Evolutionary conservation across 2,888 invertebrate genomes (phyloP).

Genomic region (Conus canariensis): DNA sequence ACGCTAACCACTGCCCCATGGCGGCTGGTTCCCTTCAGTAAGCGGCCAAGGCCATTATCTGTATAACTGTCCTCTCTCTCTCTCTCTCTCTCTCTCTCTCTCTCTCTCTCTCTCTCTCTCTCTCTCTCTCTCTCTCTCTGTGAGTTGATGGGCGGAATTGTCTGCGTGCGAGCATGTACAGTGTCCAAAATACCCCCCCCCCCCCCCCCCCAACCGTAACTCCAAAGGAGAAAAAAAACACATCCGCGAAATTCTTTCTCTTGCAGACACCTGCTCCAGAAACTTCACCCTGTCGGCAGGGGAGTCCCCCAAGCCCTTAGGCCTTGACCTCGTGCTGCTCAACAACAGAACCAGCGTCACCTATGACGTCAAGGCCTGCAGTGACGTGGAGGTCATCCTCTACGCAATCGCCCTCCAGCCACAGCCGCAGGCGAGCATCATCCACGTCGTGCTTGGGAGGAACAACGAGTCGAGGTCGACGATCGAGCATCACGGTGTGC

Average conservation of each 20-base stretch:
- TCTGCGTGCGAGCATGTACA: too few species aligned
- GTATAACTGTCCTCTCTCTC: too few species aligned
- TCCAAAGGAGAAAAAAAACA: neutral
- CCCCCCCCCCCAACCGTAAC: too few species aligned
- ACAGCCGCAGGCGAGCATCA: neutral
- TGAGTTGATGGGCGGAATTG: too few species aligned
- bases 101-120: too few species aligned
- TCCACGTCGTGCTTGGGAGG: neutral
- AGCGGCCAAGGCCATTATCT: too few species aligned
- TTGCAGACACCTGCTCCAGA: neutral
- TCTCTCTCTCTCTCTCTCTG: too few species aligned
- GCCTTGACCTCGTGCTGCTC: neutral
- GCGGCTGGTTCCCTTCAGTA: too few species aligned
- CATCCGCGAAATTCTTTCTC: neutral
- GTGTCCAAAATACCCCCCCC: too few species aligned
- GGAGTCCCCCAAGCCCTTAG: too few species aligned
- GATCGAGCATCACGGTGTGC: neutral
- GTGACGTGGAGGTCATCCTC: constrained; percentile 5
- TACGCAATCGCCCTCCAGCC: neutral
- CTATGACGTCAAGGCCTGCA: constrained; percentile 22
- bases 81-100: too few species aligned
- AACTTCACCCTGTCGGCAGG: neutral
- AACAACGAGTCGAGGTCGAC: neutral
- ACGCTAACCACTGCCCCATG: too few species aligned
- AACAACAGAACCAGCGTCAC: neutral